Conservation (phyloP, 2,797 vertebrate genomes). For the Xyrichtys novacula region DNA sequence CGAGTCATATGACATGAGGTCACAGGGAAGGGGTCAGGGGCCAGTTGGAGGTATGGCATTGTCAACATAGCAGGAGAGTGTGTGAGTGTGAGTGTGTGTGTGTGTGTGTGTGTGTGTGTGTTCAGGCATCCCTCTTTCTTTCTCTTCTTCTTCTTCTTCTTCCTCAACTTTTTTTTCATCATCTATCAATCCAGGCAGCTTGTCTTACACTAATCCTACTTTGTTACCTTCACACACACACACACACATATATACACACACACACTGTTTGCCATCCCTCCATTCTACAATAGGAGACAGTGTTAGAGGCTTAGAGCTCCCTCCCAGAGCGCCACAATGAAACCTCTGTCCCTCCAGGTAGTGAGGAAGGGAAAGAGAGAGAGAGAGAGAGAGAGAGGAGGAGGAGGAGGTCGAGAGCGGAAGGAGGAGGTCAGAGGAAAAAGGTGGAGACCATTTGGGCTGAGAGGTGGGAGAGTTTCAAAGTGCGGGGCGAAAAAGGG, state of each 20-base stretch:
- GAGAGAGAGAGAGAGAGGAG: neutral
- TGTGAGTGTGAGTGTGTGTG: slow-evolving; percentile 15
- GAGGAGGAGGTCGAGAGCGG: too few relatives aligned
- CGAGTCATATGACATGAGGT: slow-evolving; percentile 79
- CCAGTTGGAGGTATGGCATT: slow-evolving; percentile 71
- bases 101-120: slow-evolving; percentile 14
- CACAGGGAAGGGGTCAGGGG: slow-evolving; percentile 71
- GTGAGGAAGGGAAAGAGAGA: slow-evolving; percentile 7
- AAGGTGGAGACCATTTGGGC: slow-evolving; percentile 68
- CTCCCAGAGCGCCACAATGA: slow-evolving; percentile 70
- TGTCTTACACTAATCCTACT: slow-evolving; percentile 47
- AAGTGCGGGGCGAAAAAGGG: slow-evolving; percentile 59
- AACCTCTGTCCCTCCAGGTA: slow-evolving; percentile 81
- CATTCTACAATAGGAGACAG: slow-evolving; percentile 75
- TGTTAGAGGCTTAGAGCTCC: slow-evolving; percentile 67
- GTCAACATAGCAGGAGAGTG: slow-evolving; percentile 63
- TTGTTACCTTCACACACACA: slow-evolving; percentile 21
- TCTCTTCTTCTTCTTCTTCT: neutral
- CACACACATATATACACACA: slow-evolving; percentile 12
- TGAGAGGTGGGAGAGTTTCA: slow-evolving; percentile 73
- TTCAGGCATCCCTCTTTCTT: neutral
- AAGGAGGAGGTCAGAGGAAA: slow-evolving; percentile 29
- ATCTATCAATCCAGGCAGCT: slow-evolving; percentile 48
- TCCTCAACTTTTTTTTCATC: slow-evolving; percentile 10
- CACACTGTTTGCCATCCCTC: slow-evolving; percentile 44